Evolutionary conservation across 2,113 vertebrate genomes (phyloP).

Genomic region (Acanthisitta chloris): DNA sequence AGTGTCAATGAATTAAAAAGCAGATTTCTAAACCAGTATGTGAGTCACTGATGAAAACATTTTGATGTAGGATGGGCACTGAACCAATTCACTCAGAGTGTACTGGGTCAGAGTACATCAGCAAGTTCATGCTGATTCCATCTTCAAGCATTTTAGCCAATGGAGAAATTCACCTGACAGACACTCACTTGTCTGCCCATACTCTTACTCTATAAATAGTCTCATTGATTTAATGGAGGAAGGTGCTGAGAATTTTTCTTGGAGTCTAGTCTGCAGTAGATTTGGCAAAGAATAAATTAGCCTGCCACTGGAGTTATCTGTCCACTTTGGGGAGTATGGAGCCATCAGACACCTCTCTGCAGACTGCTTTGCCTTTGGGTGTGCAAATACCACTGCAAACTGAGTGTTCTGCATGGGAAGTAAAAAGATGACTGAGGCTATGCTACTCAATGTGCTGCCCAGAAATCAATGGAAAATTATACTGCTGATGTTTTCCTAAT

Average conservation of each 20-base stretch:
- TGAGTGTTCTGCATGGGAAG: neutral
- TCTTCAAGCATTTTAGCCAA: neutral
- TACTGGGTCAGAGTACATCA: neutral
- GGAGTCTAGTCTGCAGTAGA: neutral
- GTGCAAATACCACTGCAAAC: neutral
- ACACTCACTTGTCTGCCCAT: neutral
- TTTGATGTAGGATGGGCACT: neutral
- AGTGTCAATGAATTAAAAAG: neutral
- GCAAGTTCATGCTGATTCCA: neutral
- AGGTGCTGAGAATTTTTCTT: neutral
- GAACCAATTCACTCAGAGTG: neutral
- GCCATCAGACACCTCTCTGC: neutral
- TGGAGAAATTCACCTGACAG: neutral
- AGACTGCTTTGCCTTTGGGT: neutral
- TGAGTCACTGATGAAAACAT: rapidly evolving
- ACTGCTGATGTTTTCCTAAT: neutral
- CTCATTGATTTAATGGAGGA: neutral
- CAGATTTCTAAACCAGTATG: neutral
- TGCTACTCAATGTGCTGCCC: neutral
- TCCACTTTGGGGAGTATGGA: neutral
- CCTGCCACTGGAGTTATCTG: neutral
- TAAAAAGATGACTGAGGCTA: rapidly evolving
- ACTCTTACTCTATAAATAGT: neutral
- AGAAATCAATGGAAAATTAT: neutral
- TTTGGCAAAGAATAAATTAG: neutral